These are phyloP conservation scores for Pleuronectes platessa DNA, from an alignment of 2,113 vertebrate genomes.

Conservation along the genomic window DNA sequence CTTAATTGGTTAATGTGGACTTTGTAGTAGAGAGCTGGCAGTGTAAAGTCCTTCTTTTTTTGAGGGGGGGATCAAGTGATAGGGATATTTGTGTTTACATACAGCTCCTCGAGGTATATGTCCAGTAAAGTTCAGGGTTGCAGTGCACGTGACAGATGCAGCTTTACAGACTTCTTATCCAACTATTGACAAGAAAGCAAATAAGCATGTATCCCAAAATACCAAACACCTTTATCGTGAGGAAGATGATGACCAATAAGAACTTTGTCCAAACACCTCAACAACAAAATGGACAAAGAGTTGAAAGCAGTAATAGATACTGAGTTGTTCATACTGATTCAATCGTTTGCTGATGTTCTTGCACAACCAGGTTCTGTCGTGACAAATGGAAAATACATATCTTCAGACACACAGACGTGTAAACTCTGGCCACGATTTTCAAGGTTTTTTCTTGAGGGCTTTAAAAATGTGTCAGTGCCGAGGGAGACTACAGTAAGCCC, in stretches of 20 bases:
- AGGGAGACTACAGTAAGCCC: conserved; percentile 76
- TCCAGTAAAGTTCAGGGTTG: no score
- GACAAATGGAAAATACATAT: conserved; percentile 32
- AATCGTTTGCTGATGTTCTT: neutral
- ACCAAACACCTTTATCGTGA: no score
- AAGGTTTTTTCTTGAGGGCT: conserved; percentile 49
- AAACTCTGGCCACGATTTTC: conserved; percentile 41
- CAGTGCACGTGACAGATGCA: no score
- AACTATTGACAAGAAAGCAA: neutral
- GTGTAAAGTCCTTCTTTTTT: neutral
- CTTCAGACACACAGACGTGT: conserved; percentile 47
- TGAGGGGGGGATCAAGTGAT: neutral
- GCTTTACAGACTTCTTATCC: neutral
- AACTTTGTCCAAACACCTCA: no score
- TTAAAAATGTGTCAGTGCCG: conserved; percentile 72
- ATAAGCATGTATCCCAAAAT: neutral
- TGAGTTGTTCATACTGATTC: no score
- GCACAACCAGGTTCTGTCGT: neutral
- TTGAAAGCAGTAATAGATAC: no score
- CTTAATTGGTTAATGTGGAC: neutral
- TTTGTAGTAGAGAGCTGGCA: neutral
- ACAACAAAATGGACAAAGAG: no score
- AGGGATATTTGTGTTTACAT: no score
- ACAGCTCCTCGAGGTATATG: no score
- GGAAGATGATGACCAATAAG: no score